Evolutionary conservation across 2,888 invertebrate species (phyloP).

Genomic region (Dicyrtoma fusca): DNA sequence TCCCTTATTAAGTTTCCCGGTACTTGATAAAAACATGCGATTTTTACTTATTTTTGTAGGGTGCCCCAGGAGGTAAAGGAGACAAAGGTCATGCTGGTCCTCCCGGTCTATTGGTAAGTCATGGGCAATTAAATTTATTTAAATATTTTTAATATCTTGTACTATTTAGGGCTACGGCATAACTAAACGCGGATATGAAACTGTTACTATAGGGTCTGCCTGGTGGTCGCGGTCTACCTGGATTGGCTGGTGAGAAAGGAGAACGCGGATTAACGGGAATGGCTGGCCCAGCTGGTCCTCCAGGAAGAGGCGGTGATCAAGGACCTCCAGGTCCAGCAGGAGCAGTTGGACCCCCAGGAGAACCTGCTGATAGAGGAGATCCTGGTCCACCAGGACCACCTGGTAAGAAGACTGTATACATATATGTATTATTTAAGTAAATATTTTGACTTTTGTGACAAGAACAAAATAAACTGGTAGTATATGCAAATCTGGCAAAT

Average conservation of each 20-base stretch:
- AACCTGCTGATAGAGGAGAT: conserved; percentile 79
- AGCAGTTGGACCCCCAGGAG: conserved; percentile 76
- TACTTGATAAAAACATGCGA: too few relatives aligned
- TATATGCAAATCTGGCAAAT: too few relatives aligned
- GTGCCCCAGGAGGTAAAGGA: conserved; percentile 69
- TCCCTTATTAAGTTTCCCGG: background rate
- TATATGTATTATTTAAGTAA: too few relatives aligned
- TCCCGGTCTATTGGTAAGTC: conserved; percentile 67
- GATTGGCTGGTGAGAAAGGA: conserved; percentile 74
- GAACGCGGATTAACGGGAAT: conserved; percentile 73
- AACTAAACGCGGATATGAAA: background rate
- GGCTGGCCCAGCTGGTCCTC: conserved; percentile 75
- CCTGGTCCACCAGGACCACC: conserved; percentile 71
- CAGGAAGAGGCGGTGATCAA: conserved; percentile 75
- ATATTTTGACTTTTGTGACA: too few relatives aligned
- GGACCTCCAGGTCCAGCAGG: conserved; percentile 77
- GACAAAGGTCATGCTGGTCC: conserved; percentile 73
- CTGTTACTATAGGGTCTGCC: conserved; percentile 67
- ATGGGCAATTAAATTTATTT: background rate
- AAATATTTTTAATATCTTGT: too few relatives aligned
- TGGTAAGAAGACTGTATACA: too few relatives aligned
- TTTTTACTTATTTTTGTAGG: conserved; percentile 61
- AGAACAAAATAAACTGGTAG: too few relatives aligned
- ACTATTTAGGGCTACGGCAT: background rate
- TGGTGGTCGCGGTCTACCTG: conserved; percentile 70